Evolutionary conservation across 2,113 vertebrate species (phyloP), one percentile per base, ranked within the genome.

Genomic region (Halcyon senegalensis): DNA sequence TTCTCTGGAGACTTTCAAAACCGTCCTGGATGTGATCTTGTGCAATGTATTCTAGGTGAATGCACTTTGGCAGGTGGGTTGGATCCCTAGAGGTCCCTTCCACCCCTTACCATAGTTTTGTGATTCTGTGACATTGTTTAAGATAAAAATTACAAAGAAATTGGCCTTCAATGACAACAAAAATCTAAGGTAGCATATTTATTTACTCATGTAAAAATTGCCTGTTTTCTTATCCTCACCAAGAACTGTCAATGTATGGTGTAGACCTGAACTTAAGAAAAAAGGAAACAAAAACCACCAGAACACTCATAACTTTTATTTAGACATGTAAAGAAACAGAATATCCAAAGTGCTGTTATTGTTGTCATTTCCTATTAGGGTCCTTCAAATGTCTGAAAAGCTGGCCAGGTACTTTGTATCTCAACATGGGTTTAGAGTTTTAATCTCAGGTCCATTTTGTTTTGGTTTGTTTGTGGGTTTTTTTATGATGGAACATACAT

Each of bases 121-220:
- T 56, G 55, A 56, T 56, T 56, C 53, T 55, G 53, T 55, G 37
- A 60, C n/a, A 66, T 66, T 28, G 37, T 30, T 19, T 43, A 28
- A 24, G 43, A 44, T 46, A 67, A 67, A 67, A 46, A 67, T 67
- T 31, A 16, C 44, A 33, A 64, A 18, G 27, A 41, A 27, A 11
- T 41, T 39, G 27, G 17, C 16, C 6, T 39, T 63, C 35, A 60
- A 48, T 75, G 25, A 35, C 3, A 77, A 51, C 3, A 41, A 68
- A 51, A 50, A 48, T 6, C 0, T n/a, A 55, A 35, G 4, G 2
- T 37, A 30, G 0, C 1, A 3, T 53, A 17, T 60, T 89, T 74
- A 10, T 33, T 69, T 48, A 55, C 23, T 15, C 14, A 24, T 3
- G 5, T 48, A 33, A 70, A 83, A 67, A 18, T 15, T 28, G 4